A percentile compares a stretch with the other conserved stretches of the same genome.
Conservation (phyloP, 2,888 invertebrate species). For the Drosophila fulvimacula region DNA sequence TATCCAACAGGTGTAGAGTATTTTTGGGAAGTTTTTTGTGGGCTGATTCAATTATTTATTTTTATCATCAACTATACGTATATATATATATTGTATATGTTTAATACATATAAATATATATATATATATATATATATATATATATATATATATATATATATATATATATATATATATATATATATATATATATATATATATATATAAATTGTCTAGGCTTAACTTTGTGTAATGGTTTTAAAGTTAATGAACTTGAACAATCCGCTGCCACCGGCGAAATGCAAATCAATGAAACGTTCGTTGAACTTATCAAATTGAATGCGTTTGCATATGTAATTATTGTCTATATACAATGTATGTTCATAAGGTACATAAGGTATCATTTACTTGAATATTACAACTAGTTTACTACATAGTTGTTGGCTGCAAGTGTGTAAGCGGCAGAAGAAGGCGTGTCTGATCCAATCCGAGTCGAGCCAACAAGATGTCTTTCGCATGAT, state of each 20-base stretch:
- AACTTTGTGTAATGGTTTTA: slow-evolving; percentile 15
- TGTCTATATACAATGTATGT: slow-evolving; percentile 25
- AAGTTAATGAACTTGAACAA: slow-evolving; percentile 65
- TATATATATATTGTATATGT: slow-evolving; percentile 3
- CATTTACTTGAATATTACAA: not conserved
- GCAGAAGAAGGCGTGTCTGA: slow-evolving; percentile 1
- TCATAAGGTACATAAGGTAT: too few relatives aligned
- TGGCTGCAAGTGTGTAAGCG: not conserved
- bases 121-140: not conserved
- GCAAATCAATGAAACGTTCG: slow-evolving; percentile 56
- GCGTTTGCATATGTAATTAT: slow-evolving; percentile 37
- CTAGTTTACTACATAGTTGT: not conserved
- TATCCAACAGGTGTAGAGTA: slow-evolving; percentile 5
- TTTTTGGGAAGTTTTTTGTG: not conserved
- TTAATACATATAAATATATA: slow-evolving; percentile 4
- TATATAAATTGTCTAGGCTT: slow-evolving; percentile 3
- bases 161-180: slow-evolving; percentile 10
- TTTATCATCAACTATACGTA: slow-evolving; percentile 5
- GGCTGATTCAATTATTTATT: not conserved
- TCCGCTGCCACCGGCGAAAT: slow-evolving; percentile 48
- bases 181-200: not conserved
- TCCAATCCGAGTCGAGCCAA: not conserved
- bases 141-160: not conserved
- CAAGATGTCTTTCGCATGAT: too few relatives aligned
- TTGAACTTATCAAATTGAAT: slow-evolving; percentile 60